These are phyloP conservation scores for Trinectes maculatus DNA, from an alignment of 2,113 vertebrate species.

Conservation along the genomic window DNA sequence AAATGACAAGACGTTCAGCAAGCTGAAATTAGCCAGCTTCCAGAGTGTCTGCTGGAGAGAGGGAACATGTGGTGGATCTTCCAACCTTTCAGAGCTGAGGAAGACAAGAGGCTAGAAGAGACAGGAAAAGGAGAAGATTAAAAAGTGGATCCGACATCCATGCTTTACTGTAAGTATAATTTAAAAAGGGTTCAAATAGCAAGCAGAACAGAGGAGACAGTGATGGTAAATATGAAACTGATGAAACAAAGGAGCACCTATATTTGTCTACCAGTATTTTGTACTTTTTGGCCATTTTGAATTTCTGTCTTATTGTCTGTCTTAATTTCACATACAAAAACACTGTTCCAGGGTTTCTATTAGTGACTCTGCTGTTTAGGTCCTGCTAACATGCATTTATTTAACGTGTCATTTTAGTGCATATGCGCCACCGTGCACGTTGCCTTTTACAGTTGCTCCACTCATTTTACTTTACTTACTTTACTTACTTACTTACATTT, in stretches of 20 bases:
- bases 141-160: slow-evolving; percentile 75
- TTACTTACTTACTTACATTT: too few relatives aligned
- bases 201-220: slow-evolving; percentile 53
- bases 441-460: too few relatives aligned
- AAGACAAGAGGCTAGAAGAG: slow-evolving; percentile 39
- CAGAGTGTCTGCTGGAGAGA: slow-evolving; percentile 48
- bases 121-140: slow-evolving; percentile 46
- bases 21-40: slow-evolving; percentile 72
- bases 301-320: too few relatives aligned
- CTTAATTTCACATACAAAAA: not conserved
- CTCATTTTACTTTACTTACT: too few relatives aligned
- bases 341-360: too few relatives aligned
- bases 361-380: too few relatives aligned
- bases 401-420: too few relatives aligned
- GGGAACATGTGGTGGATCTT: slow-evolving; percentile 60
- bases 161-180: slow-evolving; percentile 85
- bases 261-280: slow-evolving; percentile 1
- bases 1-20: slow-evolving; percentile 72
- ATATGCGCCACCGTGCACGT: too few relatives aligned
- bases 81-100: slow-evolving; percentile 65
- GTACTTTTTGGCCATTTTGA: too few relatives aligned
- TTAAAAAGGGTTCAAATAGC: slow-evolving; percentile 81
- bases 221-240: slow-evolving; percentile 34
- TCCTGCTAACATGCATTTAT: too few relatives aligned
- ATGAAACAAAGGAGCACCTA: slow-evolving; percentile 34